These are phyloP conservation scores for Chrosomus eos DNA, from an alignment of 2,797 vertebrate species.

Conservation along the genomic window DNA sequence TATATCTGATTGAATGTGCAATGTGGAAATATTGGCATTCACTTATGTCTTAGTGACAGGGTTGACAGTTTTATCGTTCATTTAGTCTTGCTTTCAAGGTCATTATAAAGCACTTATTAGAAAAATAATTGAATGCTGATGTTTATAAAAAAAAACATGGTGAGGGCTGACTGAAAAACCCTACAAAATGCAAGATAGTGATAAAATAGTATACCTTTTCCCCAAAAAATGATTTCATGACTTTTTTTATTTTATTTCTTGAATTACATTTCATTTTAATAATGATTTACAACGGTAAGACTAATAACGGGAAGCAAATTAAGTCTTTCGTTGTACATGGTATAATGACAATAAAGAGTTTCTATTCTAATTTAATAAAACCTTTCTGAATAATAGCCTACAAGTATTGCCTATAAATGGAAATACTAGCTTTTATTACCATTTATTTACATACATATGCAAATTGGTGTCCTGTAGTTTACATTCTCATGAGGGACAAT, in stretches of 20 bases:
- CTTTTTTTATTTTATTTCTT: background rate
- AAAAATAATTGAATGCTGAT: background rate
- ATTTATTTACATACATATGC: background rate
- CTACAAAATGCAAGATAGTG: background rate
- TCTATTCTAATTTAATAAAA: background rate
- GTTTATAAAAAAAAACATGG: background rate
- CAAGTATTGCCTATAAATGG: background rate
- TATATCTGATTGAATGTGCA: background rate
- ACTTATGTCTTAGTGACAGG: background rate
- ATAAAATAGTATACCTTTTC: background rate
- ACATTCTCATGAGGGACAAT: background rate
- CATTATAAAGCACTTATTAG: background rate
- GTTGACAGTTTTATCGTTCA: background rate
- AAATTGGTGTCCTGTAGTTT: background rate
- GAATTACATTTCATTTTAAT: background rate
- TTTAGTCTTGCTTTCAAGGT: constrained; percentile 4
- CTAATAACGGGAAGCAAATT: background rate
- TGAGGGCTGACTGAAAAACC: background rate
- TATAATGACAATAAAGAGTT: background rate
- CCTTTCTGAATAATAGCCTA: background rate
- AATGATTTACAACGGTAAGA: background rate
- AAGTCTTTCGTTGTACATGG: background rate
- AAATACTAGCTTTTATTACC: background rate
- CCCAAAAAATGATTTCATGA: background rate
- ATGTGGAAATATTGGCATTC: background rate